Percentiles rank a stretch among this genome's conserved stretches.
These are phyloP conservation scores for Medauroidea extradentata DNA, from an alignment of 1,140 invertebrate species.

Conservation along the genomic window DNA sequence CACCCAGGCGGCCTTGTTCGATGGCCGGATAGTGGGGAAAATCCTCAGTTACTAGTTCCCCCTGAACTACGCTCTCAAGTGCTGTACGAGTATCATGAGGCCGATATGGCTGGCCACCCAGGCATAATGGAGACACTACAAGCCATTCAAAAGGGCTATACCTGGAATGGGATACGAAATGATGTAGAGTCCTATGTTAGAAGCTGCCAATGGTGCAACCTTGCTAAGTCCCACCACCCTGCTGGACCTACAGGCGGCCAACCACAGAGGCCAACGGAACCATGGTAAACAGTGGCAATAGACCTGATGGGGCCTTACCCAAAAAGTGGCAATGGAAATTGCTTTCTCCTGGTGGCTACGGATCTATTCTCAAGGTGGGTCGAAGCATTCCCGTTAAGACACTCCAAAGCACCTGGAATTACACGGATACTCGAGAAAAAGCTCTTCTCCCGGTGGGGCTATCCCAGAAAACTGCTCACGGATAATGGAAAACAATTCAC, in stretches of 20 bases:
- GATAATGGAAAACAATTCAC: constrained; percentile 31
- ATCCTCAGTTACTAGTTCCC: constrained; percentile 15
- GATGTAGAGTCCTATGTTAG: no score
- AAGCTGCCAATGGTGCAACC: constrained; percentile 13
- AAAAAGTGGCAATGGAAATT: constrained; percentile 8
- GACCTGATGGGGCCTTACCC: constrained; percentile 29
- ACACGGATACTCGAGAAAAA: constrained; percentile 16
- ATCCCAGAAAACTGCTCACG: constrained; percentile 20
- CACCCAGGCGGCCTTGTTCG: background rate
- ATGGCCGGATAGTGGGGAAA: background rate
- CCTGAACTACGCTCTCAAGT: background rate
- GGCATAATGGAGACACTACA: constrained; percentile 20
- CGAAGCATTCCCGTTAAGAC: constrained; percentile 22
- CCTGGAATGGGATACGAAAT: constrained; percentile 9
- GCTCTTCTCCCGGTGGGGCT: constrained; percentile 30
- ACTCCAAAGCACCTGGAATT: constrained; percentile 14
- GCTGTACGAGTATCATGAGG: constrained; percentile 19
- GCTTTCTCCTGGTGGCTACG: constrained; percentile 19
- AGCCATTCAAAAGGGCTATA: constrained; percentile 12
- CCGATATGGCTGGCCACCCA: constrained; percentile 19
- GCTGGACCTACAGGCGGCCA: background rate
- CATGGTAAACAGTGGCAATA: constrained; percentile 17
- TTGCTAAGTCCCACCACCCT: constrained; percentile 10
- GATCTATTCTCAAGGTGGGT: constrained; percentile 28
- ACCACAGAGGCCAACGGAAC: background rate